These are phyloP conservation scores for Austrofundulus limnaeus DNA, from an alignment of 2,113 vertebrate genomes.

Conservation along the genomic window DNA sequence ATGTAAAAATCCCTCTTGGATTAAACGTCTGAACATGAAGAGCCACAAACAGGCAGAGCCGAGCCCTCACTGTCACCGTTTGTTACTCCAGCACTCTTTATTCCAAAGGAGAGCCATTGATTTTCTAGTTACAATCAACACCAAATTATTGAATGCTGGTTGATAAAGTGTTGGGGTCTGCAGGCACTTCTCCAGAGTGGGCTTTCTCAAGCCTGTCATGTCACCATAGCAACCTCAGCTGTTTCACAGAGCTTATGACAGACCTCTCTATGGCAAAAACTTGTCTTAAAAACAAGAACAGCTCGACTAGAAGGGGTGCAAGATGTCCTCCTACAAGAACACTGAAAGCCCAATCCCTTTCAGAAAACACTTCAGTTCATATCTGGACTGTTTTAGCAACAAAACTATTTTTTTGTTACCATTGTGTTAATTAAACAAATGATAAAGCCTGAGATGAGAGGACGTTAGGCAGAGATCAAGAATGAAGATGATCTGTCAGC, in stretches of 20 bases:
- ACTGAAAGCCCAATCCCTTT: not conserved
- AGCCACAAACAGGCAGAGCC: slow-evolving; percentile 42
- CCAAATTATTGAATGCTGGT: slow-evolving; percentile 90
- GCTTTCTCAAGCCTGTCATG: slow-evolving; percentile 70
- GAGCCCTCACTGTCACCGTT: slow-evolving; percentile 16
- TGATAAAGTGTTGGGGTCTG: slow-evolving; percentile 87
- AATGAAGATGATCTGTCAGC: too few species aligned
- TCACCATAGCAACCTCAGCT: slow-evolving; percentile 81
- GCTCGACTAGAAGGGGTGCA: slow-evolving; percentile 23
- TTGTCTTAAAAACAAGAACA: slow-evolving; percentile 71
- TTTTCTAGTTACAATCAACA: slow-evolving; percentile 92
- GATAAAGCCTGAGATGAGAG: not conserved
- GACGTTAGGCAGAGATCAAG: too few species aligned
- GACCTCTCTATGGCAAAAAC: slow-evolving; percentile 79
- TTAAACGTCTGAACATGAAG: slow-evolving; percentile 2
- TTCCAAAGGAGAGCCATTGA: slow-evolving; percentile 85
- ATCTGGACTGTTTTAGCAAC: not conserved
- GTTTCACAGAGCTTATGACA: slow-evolving; percentile 83
- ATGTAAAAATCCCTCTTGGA: slow-evolving; percentile 19
- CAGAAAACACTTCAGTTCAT: not conserved
- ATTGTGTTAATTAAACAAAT: not conserved
- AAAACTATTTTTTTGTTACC: not conserved
- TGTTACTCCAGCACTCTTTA: slow-evolving; percentile 72
- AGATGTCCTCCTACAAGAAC: not conserved
- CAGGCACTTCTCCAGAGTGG: slow-evolving; percentile 83